phyloP scores from a whole-genome alignment of 2,113 vertebrate species.

The Amblyornis subalaris region DNA sequence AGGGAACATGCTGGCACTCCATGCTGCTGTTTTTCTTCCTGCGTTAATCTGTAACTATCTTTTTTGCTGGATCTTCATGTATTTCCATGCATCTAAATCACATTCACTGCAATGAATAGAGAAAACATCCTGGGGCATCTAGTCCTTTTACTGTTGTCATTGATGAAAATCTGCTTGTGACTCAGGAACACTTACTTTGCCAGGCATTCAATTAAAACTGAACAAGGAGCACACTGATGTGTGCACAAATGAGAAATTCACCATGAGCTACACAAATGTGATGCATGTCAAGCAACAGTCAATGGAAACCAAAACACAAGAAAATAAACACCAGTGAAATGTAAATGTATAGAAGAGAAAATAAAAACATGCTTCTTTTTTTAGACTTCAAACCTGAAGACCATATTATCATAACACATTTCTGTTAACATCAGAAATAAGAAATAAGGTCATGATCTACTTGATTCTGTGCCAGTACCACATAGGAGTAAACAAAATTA shows the following conservation, averaged over 20 bases:
- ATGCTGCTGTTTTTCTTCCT: background rate
- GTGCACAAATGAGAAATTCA: background rate
- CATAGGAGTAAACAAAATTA: background rate
- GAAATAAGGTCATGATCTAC: background rate
- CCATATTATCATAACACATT: background rate
- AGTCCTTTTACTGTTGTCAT: background rate
- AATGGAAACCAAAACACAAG: background rate
- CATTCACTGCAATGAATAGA: background rate
- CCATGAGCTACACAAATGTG: background rate
- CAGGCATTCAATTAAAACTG: constrained; percentile 48
- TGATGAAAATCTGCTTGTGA: background rate
- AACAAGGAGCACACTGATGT: background rate
- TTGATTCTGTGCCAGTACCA: background rate
- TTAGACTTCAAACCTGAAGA: background rate
- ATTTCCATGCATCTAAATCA: background rate
- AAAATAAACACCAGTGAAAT: background rate
- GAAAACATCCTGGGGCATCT: background rate
- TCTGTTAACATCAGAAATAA: background rate
- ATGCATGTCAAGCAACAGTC: background rate
- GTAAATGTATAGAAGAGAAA: constrained; percentile 1
- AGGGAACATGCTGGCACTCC: background rate
- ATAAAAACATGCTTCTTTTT: background rate
- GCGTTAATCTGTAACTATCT: background rate
- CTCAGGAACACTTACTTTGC: background rate
- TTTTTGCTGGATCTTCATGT: background rate